Evolutionary conservation across 2,113 vertebrate genomes (phyloP).

Genomic region (Stegastes partitus): DNA sequence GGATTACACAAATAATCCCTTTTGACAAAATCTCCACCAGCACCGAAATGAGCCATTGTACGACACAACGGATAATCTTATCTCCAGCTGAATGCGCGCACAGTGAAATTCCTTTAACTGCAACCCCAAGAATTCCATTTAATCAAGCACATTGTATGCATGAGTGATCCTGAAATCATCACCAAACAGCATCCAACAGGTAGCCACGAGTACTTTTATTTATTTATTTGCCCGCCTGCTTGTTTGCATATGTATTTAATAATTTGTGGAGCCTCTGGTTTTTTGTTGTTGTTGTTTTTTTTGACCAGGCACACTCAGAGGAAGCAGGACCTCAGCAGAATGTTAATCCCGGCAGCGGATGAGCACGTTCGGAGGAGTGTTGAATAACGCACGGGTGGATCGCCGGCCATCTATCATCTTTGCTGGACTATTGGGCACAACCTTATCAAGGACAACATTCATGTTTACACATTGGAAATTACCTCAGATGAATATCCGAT

Average conservation of each 20-base stretch:
- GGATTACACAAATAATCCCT: slow-evolving; percentile 59
- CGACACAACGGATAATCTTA: slow-evolving; percentile 56
- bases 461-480: slow-evolving; percentile 74
- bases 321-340: slow-evolving; percentile 45
- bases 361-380: slow-evolving; percentile 41
- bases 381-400: slow-evolving; percentile 55
- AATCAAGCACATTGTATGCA: slow-evolving; percentile 41
- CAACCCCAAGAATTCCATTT: slow-evolving; percentile 32
- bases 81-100: slow-evolving; percentile 47
- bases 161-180: slow-evolving; percentile 36
- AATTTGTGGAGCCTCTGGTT: slow-evolving; percentile 19
- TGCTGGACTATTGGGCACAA: slow-evolving; percentile 55
- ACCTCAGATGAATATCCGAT: slow-evolving; percentile 63
- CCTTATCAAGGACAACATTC: slow-evolving; percentile 70
- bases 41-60: slow-evolving; percentile 62
- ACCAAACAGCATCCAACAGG: slow-evolving; percentile 46
- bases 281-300: neutral
- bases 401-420: slow-evolving; percentile 69
- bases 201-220: slow-evolving; percentile 31
- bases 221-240: slow-evolving; percentile 20
- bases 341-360: slow-evolving; percentile 50
- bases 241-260: slow-evolving; percentile 56
- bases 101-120: slow-evolving; percentile 44
- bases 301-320: slow-evolving; percentile 29
- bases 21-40: slow-evolving; percentile 56